A percentile compares a stretch with the other conserved stretches of the same genome.
These are phyloP conservation scores for Rhinoptilus africanus DNA, from an alignment of 2,113 vertebrate genomes.

Conservation along the genomic window DNA sequence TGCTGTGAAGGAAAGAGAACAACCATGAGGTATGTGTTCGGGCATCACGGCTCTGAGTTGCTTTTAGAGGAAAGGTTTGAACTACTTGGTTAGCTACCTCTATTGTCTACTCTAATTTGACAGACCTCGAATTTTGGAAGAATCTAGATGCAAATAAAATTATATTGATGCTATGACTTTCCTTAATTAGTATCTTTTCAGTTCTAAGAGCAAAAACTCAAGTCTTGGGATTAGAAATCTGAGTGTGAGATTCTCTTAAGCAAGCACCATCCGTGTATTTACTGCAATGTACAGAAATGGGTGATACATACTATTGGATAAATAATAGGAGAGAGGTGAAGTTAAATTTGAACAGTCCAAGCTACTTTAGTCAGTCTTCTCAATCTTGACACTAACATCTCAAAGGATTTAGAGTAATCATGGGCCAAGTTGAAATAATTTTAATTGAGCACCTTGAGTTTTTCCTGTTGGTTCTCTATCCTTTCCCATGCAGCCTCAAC, in stretches of 20 bases:
- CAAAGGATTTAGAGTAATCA: neutral
- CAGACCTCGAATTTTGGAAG: neutral
- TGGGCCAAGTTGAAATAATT: neutral
- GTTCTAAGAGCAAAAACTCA: neutral
- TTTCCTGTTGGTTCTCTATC: neutral
- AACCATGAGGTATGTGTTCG: neutral
- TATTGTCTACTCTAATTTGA: neutral
- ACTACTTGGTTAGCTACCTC: neutral
- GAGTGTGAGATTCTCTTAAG: neutral
- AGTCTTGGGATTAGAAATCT: neutral
- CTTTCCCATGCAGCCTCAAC: neutral
- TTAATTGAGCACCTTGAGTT: neutral
- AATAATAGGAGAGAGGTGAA: neutral
- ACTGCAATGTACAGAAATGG: neutral
- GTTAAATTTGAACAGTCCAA: neutral
- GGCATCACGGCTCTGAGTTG: fast-evolving
- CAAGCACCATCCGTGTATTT: neutral
- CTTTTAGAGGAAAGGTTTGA: neutral
- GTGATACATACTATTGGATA: too few relatives aligned
- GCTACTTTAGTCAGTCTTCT: neutral
- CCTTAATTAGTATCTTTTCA: neutral
- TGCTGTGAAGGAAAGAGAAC: neutral
- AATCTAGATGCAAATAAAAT: neutral
- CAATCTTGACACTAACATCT: neutral
- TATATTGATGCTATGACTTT: neutral